Evolutionary conservation across 2,888 invertebrate genomes (phyloP).

Genomic region (Cloeon dipterum): DNA sequence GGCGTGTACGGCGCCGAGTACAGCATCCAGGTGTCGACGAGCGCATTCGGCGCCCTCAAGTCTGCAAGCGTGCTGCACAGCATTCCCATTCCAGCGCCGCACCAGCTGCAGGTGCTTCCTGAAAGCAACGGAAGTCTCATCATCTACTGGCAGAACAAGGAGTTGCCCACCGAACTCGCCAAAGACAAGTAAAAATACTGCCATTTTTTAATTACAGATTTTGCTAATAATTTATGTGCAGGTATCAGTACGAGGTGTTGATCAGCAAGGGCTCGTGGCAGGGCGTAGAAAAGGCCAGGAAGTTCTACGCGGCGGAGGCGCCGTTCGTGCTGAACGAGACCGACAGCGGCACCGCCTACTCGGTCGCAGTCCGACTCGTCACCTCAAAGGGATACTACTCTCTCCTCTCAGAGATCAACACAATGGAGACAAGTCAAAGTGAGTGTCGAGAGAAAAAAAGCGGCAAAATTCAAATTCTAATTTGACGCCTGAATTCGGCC

Average conservation of each 20-base stretch:
- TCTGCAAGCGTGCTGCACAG: constrained; percentile 23
- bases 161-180: constrained; percentile 12
- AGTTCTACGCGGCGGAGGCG: constrained; percentile 24
- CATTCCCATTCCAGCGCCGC: constrained; percentile 37
- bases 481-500: too few relatives aligned
- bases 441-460: too few relatives aligned
- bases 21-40: constrained; percentile 24
- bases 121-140: constrained; percentile 35
- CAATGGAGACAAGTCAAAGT: constrained; percentile 16
- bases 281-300: constrained; percentile 20
- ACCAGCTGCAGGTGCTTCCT: constrained; percentile 32
- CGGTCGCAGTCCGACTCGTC: constrained; percentile 36
- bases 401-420: constrained; percentile 31
- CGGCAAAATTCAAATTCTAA: too few relatives aligned
- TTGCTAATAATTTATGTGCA: constrained; percentile 10
- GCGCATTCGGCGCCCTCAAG: constrained; percentile 20
- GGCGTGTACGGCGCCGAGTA: constrained; percentile 27
- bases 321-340: constrained; percentile 29
- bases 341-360: constrained; percentile 26
- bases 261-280: constrained; percentile 29
- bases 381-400: constrained; percentile 37
- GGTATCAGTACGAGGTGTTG: constrained; percentile 37
- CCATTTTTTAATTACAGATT: neutral
- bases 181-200: neutral
- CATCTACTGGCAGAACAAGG: constrained; percentile 37